Conservation (phyloP, 2,888 invertebrate genomes). For the Hypselothyrea guttata region DNA sequence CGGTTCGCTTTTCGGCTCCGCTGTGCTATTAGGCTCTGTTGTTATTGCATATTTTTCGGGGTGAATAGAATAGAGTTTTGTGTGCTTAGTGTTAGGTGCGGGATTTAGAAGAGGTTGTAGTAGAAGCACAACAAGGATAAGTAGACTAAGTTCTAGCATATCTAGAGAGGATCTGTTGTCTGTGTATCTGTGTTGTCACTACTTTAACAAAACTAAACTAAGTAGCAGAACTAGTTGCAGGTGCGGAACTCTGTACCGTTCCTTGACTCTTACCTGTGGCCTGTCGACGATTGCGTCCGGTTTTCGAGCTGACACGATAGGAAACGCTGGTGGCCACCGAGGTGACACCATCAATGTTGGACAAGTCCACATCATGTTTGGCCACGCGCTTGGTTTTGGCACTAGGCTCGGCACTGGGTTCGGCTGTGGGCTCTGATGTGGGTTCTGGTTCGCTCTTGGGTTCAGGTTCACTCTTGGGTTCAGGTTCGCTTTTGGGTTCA, state of each 20-base stretch:
- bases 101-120: slow-evolving; percentile 59
- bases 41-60: slow-evolving; percentile 19
- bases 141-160: slow-evolving; percentile 30
- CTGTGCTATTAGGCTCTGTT: slow-evolving; percentile 53
- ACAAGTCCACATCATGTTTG: slow-evolving; percentile 75
- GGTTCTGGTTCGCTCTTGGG: slow-evolving; percentile 79
- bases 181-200: slow-evolving; percentile 33
- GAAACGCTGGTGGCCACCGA: slow-evolving; percentile 90
- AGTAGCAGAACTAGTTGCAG: slow-evolving; percentile 4
- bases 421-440: slow-evolving; percentile 70
- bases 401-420: slow-evolving; percentile 80
- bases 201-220: slow-evolving; percentile 25
- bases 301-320: slow-evolving; percentile 87
- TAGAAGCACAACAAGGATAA: slow-evolving; percentile 48
- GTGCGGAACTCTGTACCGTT: slow-evolving; percentile 8
- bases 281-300: slow-evolving; percentile 79
- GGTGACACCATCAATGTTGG: slow-evolving; percentile 85
- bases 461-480: slow-evolving; percentile 68
- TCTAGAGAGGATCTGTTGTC: slow-evolving; percentile 40
- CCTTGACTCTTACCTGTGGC: slow-evolving; percentile 56
- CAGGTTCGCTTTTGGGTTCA: slow-evolving; percentile 82
- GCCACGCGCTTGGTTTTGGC: slow-evolving; percentile 84
- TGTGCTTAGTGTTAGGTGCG: slow-evolving; percentile 79
- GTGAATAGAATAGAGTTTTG: slow-evolving; percentile 33
- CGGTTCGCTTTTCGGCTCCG: slow-evolving; percentile 52